Conservation (phyloP, 2,797 vertebrate species). For the Tinamus major region DNA sequence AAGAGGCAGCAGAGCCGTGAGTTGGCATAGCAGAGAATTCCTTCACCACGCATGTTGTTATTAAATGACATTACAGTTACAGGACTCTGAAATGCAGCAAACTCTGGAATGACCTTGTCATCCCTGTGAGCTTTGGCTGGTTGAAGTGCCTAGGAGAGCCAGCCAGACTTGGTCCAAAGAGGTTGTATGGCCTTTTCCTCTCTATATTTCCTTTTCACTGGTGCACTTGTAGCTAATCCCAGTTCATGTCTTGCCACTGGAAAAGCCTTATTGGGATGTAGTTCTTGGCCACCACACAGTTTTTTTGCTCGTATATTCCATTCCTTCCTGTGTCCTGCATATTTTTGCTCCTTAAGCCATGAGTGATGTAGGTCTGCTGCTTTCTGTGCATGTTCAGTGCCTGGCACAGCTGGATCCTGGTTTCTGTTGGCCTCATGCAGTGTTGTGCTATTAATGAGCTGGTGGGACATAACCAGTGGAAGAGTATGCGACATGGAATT, state of each 20-base stretch:
- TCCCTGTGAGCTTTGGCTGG: neutral
- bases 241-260: neutral
- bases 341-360: neutral
- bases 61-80: neutral
- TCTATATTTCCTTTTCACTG: neutral
- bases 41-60: neutral
- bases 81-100: neutral
- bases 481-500: neutral
- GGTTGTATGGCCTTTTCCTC: neutral
- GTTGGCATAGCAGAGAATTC: neutral
- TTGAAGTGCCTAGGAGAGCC: fast-evolving
- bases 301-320: neutral
- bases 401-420: neutral
- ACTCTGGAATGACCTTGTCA: neutral
- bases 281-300: neutral
- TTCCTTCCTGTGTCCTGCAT: neutral
- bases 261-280: neutral
- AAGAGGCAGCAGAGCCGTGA: neutral
- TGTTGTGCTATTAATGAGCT: neutral
- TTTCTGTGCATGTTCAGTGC: neutral
- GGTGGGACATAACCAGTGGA: neutral
- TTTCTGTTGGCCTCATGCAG: neutral
- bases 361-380: neutral
- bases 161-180: neutral
- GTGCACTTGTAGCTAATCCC: neutral